Conservation (phyloP, 2,113 vertebrate species). For the Calidris pygmaea region DNA sequence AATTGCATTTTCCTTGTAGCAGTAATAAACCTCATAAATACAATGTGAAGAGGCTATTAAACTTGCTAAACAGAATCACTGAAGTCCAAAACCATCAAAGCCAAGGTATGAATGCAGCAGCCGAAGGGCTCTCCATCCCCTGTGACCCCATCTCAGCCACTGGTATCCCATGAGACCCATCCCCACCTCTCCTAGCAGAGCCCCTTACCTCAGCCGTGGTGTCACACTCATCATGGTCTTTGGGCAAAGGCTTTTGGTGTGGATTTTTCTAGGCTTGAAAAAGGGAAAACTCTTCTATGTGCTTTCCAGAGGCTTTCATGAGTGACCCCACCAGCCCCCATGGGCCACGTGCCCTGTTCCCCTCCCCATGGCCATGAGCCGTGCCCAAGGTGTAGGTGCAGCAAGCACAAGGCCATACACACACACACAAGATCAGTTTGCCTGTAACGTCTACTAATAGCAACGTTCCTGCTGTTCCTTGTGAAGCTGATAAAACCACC, state of each 20-base stretch:
- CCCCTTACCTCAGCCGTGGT: background rate
- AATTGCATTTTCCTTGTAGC: background rate
- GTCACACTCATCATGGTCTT: background rate
- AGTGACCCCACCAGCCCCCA: too few relatives aligned
- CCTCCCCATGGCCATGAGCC: fast-evolving
- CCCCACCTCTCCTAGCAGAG: background rate
- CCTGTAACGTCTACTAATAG: fast-evolving
- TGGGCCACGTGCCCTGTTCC: fast-evolving
- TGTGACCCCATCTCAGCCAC: fast-evolving
- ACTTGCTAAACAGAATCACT: background rate
- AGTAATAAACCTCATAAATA: background rate
- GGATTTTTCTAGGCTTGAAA: background rate
- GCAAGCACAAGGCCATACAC: fast-evolving
- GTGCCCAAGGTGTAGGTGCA: background rate
- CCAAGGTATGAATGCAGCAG: background rate
- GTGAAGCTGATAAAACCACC: background rate
- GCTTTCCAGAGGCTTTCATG: fast-evolving
- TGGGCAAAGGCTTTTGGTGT: background rate
- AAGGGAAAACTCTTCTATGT: background rate
- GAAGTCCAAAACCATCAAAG: background rate
- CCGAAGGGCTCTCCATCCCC: background rate
- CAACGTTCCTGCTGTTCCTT: background rate
- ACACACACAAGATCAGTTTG: fast-evolving
- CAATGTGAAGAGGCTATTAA: fast-evolving
- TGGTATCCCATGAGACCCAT: background rate